These are phyloP conservation scores for Pavo muticus DNA, from an alignment of 2,113 vertebrate species.

Conservation along the genomic window DNA sequence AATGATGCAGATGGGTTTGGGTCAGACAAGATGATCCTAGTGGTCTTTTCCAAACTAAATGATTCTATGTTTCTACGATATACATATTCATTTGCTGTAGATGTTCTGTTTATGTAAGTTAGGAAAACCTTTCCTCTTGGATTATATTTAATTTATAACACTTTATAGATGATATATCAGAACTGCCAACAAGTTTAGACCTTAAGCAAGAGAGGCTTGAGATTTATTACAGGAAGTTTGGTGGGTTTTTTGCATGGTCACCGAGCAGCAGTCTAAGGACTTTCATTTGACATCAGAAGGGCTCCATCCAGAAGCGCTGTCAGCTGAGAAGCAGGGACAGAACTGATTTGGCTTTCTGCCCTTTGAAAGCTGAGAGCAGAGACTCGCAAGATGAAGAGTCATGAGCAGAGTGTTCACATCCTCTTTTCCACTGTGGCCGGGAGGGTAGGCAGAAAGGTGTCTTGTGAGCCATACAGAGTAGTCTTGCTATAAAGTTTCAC, in stretches of 20 bases:
- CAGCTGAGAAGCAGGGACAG: not conserved
- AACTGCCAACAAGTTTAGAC: not conserved
- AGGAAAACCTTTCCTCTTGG: not conserved
- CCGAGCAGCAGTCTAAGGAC: not conserved
- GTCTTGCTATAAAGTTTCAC: not conserved
- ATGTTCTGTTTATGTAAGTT: not conserved
- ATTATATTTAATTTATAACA: not conserved
- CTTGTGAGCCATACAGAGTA: rapidly evolving
- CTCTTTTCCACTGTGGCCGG: rapidly evolving
- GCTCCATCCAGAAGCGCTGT: not conserved
- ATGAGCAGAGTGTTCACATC: not conserved
- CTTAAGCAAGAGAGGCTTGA: not conserved
- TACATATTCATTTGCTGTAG: too few species aligned
- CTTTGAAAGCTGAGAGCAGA: rapidly evolving
- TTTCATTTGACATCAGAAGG: constrained; percentile 3
- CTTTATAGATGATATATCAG: not conserved
- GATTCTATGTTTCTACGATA: too few species aligned
- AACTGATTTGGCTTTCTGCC: not conserved
- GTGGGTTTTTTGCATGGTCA: not conserved
- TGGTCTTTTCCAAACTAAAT: too few species aligned
- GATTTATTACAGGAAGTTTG: not conserved
- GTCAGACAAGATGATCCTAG: too few species aligned
- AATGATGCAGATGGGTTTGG: too few species aligned
- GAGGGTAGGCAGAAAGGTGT: too few species aligned
- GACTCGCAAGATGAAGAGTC: rapidly evolving